phyloP scores from a whole-genome alignment of 2,888 invertebrate genomes.

The Luperina nickerlii region DNA sequence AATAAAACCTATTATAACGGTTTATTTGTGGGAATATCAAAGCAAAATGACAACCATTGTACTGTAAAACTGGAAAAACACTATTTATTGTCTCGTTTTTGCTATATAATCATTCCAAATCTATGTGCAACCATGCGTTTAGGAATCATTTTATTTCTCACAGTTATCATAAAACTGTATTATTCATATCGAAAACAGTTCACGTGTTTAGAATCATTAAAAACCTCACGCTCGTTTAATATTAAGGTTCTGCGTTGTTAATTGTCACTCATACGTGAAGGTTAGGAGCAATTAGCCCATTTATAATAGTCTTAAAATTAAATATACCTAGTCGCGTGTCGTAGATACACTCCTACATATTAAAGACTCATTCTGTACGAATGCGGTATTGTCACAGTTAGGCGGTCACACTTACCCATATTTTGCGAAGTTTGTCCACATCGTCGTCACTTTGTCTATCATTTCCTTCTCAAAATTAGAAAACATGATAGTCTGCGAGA shows the following conservation, averaged over 20 bases:
- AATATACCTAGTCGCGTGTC: neutral
- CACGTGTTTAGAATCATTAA: neutral
- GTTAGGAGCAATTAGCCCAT: neutral
- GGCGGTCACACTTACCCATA: constrained; percentile 73
- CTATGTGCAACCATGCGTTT: neutral
- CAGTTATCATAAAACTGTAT: too few relatives aligned
- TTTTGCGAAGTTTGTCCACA: constrained; percentile 86
- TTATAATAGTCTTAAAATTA: neutral
- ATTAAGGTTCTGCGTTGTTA: neutral
- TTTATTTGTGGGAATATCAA: neutral
- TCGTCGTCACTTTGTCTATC: constrained; percentile 77
- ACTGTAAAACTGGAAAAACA: neutral
- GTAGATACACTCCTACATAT: neutral
- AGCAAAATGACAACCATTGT: neutral
- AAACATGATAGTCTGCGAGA: constrained; percentile 73
- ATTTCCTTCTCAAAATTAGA: constrained; percentile 76
- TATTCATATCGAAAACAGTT: too few relatives aligned
- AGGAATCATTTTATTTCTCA: neutral
- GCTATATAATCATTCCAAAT: neutral
- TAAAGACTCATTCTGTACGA: neutral
- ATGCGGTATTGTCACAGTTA: neutral
- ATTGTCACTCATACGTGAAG: neutral
- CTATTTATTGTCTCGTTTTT: neutral
- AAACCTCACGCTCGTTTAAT: neutral
- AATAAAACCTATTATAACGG: neutral